Evolutionary conservation across 2,888 invertebrate species (phyloP).

Genomic region (Antheraea assamensis): DNA sequence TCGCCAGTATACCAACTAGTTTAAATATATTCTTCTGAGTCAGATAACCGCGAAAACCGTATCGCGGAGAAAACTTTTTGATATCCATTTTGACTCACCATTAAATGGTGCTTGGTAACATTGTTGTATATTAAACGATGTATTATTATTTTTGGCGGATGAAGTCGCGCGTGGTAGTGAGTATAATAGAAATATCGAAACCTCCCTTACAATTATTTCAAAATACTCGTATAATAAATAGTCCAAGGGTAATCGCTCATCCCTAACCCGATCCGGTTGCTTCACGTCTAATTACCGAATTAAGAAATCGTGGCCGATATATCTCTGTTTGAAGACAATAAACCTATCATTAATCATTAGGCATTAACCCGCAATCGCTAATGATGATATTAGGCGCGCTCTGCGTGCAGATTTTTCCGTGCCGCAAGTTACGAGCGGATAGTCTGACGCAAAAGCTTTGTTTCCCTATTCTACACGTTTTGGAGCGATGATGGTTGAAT

Average conservation of each 20-base stretch:
- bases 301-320: constrained; percentile 75
- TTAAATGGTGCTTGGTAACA: too few species aligned
- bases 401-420: constrained; percentile 49
- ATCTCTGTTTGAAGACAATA: constrained; percentile 74
- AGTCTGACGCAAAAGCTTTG: too few species aligned
- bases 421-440: constrained; percentile 34
- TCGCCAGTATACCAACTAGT: too few species aligned
- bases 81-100: too few species aligned
- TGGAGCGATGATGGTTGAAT: too few species aligned
- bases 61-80: too few species aligned
- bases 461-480: too few species aligned
- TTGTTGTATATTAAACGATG: too few species aligned
- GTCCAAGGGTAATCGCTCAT: constrained; percentile 48
- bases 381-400: constrained; percentile 75
- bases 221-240: not conserved
- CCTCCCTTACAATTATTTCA: not conserved
- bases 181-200: not conserved
- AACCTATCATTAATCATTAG: constrained; percentile 76
- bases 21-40: too few species aligned
- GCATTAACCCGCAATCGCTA: constrained; percentile 73
- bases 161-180: not conserved
- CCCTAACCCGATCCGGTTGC: constrained; percentile 52
- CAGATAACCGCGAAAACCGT: too few species aligned
- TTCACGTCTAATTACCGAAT: constrained; percentile 75
- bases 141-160: too few species aligned